Conservation (phyloP, 2,113 vertebrate genomes). For the Gallinago media region DNA sequence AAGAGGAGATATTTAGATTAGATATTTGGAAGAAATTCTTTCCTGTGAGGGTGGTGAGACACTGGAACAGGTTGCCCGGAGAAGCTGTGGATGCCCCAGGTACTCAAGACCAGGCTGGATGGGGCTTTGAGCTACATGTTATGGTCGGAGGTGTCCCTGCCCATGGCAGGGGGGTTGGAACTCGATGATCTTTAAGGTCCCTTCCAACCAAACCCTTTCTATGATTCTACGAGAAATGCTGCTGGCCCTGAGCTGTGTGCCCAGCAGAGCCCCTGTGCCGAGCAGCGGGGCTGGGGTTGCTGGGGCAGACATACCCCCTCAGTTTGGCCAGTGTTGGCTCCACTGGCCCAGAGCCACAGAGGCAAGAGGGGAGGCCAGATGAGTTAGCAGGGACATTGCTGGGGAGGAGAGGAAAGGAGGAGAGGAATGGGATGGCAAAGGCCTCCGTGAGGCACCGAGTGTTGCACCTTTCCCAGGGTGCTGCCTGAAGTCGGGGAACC, state of each 20-base stretch:
- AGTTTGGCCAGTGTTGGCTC: fast-evolving
- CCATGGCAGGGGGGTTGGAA: not conserved
- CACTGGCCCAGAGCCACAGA: not conserved
- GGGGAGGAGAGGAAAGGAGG: too few relatives aligned
- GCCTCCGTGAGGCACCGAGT: fast-evolving
- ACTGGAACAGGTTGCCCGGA: not conserved
- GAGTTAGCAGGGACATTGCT: fast-evolving
- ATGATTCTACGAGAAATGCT: not conserved
- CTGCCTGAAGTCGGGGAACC: not conserved
- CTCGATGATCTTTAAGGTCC: not conserved
- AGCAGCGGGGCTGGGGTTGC: not conserved
- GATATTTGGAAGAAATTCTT: not conserved
- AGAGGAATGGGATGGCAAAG: not conserved
- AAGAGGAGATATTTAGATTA: not conserved
- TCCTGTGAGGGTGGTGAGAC: not conserved
- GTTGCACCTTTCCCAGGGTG: not conserved
- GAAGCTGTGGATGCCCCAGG: not conserved
- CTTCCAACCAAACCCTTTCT: not conserved
- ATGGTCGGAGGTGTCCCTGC: not conserved
- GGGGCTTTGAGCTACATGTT: not conserved
- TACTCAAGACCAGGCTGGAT: not conserved
- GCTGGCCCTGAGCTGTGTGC: not conserved
- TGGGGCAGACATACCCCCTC: fast-evolving
- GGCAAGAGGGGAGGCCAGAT: not conserved
- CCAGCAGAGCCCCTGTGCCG: not conserved